A percentile compares a stretch with the other conserved stretches of the same genome.
These are phyloP conservation scores for Venturia canescens DNA, from an alignment of 1,140 invertebrate species.

Conservation along the genomic window DNA sequence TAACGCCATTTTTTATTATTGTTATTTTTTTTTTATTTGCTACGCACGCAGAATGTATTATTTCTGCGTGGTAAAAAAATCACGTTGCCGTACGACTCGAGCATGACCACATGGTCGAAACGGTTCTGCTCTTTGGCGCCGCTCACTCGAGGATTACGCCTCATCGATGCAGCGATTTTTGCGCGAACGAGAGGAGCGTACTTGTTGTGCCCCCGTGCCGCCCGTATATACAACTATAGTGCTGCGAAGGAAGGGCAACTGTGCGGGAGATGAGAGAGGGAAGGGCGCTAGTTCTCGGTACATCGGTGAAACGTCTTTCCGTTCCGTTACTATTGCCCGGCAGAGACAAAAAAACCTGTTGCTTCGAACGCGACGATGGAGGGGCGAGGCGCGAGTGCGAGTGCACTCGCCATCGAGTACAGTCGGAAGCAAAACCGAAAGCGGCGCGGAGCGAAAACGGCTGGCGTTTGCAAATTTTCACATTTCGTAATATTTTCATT, in stretches of 20 bases:
- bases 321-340: neutral
- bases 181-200: too few species aligned
- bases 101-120: too few species aligned
- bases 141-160: too few species aligned
- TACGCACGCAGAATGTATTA: neutral
- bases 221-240: too few species aligned
- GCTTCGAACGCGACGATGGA: slow-evolving; percentile 19
- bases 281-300: neutral
- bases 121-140: too few species aligned
- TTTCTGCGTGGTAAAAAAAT: too few species aligned
- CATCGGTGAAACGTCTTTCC: slow-evolving; percentile 3
- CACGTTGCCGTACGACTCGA: too few species aligned
- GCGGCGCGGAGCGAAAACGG: neutral
- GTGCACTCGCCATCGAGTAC: slow-evolving; percentile 20
- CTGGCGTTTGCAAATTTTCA: neutral
- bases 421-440: neutral
- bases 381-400: neutral
- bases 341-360: slow-evolving; percentile 32
- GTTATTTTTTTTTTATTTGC: neutral
- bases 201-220: too few species aligned
- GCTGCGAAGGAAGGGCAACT: neutral
- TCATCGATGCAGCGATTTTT: too few species aligned
- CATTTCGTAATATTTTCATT: too few species aligned
- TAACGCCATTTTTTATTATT: neutral
- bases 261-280: neutral